phyloP scores from a whole-genome alignment of 2,113 vertebrate species.

The Astur gentilis region DNA sequence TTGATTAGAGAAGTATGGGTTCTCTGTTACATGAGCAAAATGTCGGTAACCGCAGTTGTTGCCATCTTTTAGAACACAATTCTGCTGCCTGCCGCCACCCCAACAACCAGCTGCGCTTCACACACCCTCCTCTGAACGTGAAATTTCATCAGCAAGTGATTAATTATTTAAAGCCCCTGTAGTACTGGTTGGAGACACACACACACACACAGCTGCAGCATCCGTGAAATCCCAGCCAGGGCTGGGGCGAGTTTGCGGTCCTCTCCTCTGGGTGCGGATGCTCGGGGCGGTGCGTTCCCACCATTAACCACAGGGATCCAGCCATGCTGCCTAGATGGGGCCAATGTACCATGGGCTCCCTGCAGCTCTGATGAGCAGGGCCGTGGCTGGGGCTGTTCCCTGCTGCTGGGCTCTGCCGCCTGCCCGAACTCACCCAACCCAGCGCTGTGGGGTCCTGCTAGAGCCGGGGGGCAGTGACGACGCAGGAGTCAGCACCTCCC shows the following conservation, averaged over 20 bases:
- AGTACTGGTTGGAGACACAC: not conserved
- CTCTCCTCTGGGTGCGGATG: accelerated
- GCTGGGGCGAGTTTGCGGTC: accelerated
- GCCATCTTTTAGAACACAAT: not conserved
- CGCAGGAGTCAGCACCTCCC: not conserved
- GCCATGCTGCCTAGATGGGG: not conserved
- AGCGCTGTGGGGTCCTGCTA: accelerated
- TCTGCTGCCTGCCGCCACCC: not conserved
- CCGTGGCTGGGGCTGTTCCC: accelerated
- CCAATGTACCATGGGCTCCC: accelerated
- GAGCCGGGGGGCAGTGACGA: not conserved
- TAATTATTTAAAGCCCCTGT: not conserved
- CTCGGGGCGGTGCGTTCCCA: too few species aligned
- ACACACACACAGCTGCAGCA: not conserved
- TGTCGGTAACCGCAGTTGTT: not conserved
- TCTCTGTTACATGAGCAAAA: not conserved
- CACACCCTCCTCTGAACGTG: not conserved
- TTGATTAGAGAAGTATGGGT: not conserved
- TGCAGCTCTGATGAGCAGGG: accelerated
- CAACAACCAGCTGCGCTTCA: not conserved
- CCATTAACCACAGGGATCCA: accelerated
- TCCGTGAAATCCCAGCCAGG: not conserved
- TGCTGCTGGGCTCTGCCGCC: not conserved
- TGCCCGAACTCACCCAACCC: not conserved
- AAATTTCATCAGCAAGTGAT: constrained; percentile 17